Conservation (phyloP, 1,140 invertebrate genomes). For the Drosophila nigromelanica region DNA sequence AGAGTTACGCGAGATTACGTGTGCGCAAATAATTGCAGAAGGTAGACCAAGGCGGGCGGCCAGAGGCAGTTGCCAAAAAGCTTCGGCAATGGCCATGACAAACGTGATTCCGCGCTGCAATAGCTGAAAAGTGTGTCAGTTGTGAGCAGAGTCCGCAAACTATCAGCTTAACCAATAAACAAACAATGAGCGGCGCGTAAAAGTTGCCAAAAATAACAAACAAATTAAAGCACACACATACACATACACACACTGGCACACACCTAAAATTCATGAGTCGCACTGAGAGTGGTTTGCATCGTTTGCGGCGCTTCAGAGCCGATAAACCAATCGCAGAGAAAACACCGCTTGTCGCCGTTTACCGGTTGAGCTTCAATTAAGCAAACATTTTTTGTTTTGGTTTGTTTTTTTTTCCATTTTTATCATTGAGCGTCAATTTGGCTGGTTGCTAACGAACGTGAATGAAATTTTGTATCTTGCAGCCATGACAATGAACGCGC, state of each 20-base stretch:
- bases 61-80: conserved; percentile 15
- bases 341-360: conserved; percentile 42
- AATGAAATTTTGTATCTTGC: conserved; percentile 52
- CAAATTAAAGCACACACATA: not conserved
- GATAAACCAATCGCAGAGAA: conserved; percentile 49
- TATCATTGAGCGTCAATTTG: not conserved
- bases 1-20: conserved; percentile 70
- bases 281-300: conserved; percentile 28
- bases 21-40: conserved; percentile 62
- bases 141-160: conserved; percentile 39
- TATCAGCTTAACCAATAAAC: conserved; percentile 52
- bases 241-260: too few species aligned
- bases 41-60: not conserved
- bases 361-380: conserved; percentile 49
- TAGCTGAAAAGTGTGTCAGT: conserved; percentile 54
- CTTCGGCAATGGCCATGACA: conserved; percentile 24
- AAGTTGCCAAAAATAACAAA: conserved; percentile 53
- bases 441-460: conserved; percentile 23
- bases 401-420: conserved; percentile 4
- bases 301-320: conserved; percentile 29
- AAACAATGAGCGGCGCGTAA: conserved; percentile 44
- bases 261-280: conserved; percentile 1
- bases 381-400: conserved; percentile 28
- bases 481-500: conserved; percentile 68
- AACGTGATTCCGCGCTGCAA: conserved; percentile 1